Percentiles rank a stretch among this genome's conserved stretches.
Evolutionary conservation across 2,113 vertebrate genomes (phyloP).

Genomic region (Nannospalax galili): DNA sequence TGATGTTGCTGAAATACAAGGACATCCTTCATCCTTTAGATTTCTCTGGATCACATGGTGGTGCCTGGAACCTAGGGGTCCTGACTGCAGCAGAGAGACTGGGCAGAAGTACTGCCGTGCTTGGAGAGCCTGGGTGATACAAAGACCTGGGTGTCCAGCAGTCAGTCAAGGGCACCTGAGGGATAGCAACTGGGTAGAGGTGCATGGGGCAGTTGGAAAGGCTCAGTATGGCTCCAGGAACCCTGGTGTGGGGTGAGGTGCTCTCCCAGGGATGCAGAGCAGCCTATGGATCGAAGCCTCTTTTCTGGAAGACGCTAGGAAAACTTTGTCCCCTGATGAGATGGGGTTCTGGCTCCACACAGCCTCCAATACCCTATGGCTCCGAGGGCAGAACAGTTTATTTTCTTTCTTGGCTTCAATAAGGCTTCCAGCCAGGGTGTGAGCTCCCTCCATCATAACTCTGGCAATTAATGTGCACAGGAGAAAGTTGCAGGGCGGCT

Average conservation of each 20-base stretch:
- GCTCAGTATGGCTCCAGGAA: accelerated
- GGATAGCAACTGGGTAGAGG: accelerated
- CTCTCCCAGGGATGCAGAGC: not conserved
- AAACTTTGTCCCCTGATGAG: accelerated
- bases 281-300: not conserved
- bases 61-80: not conserved
- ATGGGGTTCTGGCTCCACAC: not conserved
- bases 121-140: accelerated
- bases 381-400: not conserved
- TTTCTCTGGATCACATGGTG: not conserved
- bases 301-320: not conserved
- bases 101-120: accelerated
- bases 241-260: accelerated
- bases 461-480: not conserved
- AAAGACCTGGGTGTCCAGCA: accelerated
- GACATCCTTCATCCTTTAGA: accelerated
- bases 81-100: not conserved
- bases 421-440: conserved; percentile 35
- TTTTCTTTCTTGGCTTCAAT: conserved; percentile 61
- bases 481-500: not conserved
- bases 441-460: not conserved
- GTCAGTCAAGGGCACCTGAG: not conserved
- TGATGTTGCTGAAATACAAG: not conserved
- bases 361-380: not conserved
- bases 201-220: not conserved